Base-by-base conservation (phyloP, 1,140 invertebrate genomes). In the Elymnias hypermnestra region DNA sequence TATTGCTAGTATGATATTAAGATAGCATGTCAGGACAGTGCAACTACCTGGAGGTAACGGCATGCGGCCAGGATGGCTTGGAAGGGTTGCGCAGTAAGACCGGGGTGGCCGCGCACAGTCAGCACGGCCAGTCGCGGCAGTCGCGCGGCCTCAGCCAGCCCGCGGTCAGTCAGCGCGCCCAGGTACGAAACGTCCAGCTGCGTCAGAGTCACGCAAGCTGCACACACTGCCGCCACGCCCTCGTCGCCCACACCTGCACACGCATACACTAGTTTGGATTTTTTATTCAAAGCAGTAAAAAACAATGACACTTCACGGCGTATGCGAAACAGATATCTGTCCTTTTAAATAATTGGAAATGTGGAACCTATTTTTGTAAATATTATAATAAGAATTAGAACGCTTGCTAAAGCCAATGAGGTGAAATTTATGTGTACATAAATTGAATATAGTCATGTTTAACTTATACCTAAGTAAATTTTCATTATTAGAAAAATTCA, bases 151-250 rank as follows among this genome's bases (percentile, higher is more conserved):
- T 51, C 54, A 1, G 42, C 36, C 14, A 63, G 36, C 5, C 77
- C 77, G 0, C 44, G 43, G 61, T 69, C 71, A 1, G 28, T 53
- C 6, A 78, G 44, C 51, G 21, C 54, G 10, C 52, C 65, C 12
- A 82, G 60, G 60, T 82, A 76, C 41, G 72, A 77, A 52, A 74
- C 58, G 54, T 82, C 72, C 1, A 82, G 52, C 4, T 13, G 25
- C 5, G 12, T 9, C 38, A 78, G 62, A 21, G 7, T 6, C 3
- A 37, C 2, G 52, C 77, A 82, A 0, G 38, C 33, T 1, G 23
- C 25, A 50, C 72, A 72, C 36, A 77, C 37, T 3, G 67, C 63
- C 12, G 17, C 7, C 7, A 82, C 5, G 25, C 71, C 71, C 8
- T 72, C 74, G 63, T 82, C 77, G 37, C 65, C 31, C 4, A 78